Evolutionary conservation across 2,888 invertebrate species (phyloP).

Genomic region (Ashinkailepas kermadecensis): DNA sequence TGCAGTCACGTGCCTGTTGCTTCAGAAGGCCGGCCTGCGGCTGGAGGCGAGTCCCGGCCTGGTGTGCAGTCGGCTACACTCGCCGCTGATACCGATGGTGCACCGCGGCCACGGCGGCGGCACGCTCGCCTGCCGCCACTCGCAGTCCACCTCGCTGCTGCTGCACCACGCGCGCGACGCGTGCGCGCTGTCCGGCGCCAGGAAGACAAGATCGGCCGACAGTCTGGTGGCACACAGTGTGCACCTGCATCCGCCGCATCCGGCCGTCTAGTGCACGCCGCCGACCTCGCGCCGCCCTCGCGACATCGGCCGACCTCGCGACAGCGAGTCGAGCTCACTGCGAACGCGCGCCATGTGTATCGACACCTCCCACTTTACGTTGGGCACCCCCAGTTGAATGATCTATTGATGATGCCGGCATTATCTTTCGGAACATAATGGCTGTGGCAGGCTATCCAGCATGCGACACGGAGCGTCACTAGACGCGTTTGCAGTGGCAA

Average conservation of each 20-base stretch:
- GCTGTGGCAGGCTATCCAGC: no score
- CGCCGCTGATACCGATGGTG: background rate
- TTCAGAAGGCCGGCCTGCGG: background rate
- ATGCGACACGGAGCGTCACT: no score
- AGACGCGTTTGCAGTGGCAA: no score
- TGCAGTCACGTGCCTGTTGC: no score
- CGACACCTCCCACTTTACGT: no score
- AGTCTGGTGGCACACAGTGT: background rate
- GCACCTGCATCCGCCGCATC: background rate
- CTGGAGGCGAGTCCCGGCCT: background rate
- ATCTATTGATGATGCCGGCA: no score
- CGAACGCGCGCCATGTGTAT: no score
- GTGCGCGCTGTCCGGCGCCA: background rate
- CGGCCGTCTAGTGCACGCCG: background rate
- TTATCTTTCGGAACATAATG: no score
- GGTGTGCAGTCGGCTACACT: background rate
- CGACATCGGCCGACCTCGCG: no score
- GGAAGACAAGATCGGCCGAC: slow-evolving; percentile 2
- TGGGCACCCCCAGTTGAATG: no score
- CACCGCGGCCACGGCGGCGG: background rate
- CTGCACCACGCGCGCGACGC: slow-evolving; percentile 3
- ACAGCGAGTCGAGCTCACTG: no score
- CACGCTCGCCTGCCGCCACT: background rate
- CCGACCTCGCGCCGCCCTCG: no score
- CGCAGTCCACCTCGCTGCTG: slow-evolving; percentile 6